Evolutionary conservation across 2,888 invertebrate genomes (phyloP), one percentile per base, ranked within the genome.

Genomic region (Helobdella robusta): DNA sequence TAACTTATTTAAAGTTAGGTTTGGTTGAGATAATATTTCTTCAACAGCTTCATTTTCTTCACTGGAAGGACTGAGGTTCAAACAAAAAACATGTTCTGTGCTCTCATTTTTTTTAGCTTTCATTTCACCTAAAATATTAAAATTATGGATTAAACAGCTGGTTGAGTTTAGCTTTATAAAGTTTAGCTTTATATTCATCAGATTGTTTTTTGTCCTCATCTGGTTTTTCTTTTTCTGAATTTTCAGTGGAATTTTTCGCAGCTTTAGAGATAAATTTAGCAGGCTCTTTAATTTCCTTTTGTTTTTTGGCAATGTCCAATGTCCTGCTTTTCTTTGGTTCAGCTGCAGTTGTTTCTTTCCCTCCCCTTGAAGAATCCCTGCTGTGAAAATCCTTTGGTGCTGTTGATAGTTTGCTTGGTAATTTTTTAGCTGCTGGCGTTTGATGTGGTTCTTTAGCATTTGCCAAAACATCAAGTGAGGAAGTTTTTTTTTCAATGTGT

Each of bases 141-240:
- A n/a, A n/a, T n/a, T n/a, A n/a, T n/a, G n/a, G n/a, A n/a, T n/a
- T n/a, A n/a, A n/a, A n/a, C n/a, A n/a, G n/a, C n/a, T n/a, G n/a
- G n/a, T n/a, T n/a, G n/a, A n/a, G n/a, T n/a, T n/a, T n/a, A n/a
- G n/a, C n/a, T n/a, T n/a, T n/a, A n/a, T n/a, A 48, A 32, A 62
- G 62, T 44, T 62, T 62, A 34, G 50, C 62, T 28, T 62, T 62
- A 25, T 62, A 62, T 30, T 62, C 62, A 2, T 56, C 56, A 8
- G 56, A 25, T 56, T 62, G 50, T 23, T 62, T 48, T 15, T 34
- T 36, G 18, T 59, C 36, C n/a, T 59, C 62, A 46, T 25, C 62
- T 23, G 20, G 4, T 28, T 61, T 40, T 23, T 61, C 46, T 32
- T 44, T 61, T 25, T 28, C 30, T 28, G 20, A 5, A 28, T 18